Evolutionary conservation across 2,113 vertebrate species (phyloP).

Genomic region (Junco hyemalis): DNA sequence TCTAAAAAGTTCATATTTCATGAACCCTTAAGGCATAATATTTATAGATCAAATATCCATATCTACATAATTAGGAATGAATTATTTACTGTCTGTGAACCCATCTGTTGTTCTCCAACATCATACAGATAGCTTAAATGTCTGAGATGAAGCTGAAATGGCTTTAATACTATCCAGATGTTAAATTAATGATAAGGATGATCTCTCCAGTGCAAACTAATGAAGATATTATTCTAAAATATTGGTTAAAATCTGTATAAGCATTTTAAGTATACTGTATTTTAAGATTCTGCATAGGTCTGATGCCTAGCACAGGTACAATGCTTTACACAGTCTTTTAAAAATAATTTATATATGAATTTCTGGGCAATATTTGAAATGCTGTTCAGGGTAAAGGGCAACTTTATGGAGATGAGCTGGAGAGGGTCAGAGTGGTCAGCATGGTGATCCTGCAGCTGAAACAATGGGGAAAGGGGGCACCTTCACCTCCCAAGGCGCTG

Average conservation of each 20-base stretch:
- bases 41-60: background rate
- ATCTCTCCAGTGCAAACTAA: background rate
- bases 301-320: background rate
- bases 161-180: background rate
- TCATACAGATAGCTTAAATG: background rate
- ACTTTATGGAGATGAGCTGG: background rate
- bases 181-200: background rate
- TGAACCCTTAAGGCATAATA: background rate
- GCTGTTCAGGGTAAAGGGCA: background rate
- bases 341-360: background rate
- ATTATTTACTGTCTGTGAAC: background rate
- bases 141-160: background rate
- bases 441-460: fast-evolving
- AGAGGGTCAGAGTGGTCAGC: background rate
- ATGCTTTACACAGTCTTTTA: background rate
- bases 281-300: background rate
- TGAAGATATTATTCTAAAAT: background rate
- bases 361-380: background rate
- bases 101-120: background rate
- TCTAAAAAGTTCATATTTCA: background rate
- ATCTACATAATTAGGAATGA: background rate
- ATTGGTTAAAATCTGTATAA: background rate
- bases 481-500: fast-evolving
- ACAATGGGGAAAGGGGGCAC: fast-evolving
- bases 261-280: background rate